Evolutionary conservation across 2,888 invertebrate species (phyloP).

Genomic region (Linnaemya vulpina): DNA sequence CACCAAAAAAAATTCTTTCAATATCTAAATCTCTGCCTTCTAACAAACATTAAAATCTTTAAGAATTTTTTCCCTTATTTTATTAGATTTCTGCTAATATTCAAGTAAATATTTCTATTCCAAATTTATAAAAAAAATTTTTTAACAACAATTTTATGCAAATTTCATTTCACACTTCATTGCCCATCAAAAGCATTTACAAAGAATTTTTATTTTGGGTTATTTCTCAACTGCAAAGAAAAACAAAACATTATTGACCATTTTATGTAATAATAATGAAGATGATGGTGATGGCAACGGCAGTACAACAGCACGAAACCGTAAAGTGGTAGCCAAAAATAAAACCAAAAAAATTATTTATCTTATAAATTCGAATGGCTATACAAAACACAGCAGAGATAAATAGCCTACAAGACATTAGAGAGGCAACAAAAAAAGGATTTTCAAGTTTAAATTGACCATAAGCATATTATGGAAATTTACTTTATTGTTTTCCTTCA

Average conservation of each 20-base stretch:
- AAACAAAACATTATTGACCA: constrained; percentile 61
- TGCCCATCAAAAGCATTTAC: constrained; percentile 42
- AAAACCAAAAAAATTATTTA: not conserved
- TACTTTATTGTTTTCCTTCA: not conserved
- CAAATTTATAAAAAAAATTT: not conserved
- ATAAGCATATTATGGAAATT: constrained; percentile 55
- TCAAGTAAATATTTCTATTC: constrained; percentile 8
- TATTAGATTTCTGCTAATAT: not conserved
- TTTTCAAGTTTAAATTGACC: constrained; percentile 61
- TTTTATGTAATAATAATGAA: constrained; percentile 56
- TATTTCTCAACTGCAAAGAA: not conserved
- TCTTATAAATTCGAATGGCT: not conserved
- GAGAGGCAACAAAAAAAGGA: constrained; percentile 6
- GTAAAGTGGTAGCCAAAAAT: constrained; percentile 43
- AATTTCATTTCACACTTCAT: constrained; percentile 64
- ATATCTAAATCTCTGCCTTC: constrained; percentile 14
- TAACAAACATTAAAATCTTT: not conserved
- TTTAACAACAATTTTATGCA: constrained; percentile 52
- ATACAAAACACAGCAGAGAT: not conserved
- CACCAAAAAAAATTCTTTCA: not conserved
- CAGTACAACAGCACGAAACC: not conserved
- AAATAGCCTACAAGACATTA: not conserved
- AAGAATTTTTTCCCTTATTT: too few species aligned
- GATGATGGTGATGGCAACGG: constrained; percentile 39
- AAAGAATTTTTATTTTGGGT: constrained; percentile 27